Conservation (phyloP, 2,888 invertebrate genomes). For the Cenopis cana region DNA sequence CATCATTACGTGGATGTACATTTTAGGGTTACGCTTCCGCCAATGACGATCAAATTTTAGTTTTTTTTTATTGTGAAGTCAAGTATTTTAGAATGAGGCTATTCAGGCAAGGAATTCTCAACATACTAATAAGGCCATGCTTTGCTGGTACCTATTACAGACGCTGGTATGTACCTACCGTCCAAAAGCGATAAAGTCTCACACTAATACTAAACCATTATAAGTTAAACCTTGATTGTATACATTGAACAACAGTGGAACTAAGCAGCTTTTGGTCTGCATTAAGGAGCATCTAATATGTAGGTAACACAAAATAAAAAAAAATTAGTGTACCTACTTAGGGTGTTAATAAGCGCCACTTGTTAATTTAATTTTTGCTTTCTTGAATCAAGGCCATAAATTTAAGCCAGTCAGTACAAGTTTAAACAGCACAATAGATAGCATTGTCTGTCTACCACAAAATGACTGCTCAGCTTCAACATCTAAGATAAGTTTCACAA, state of each 20-base stretch:
- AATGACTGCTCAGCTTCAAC: constrained; percentile 20
- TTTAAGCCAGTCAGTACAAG: constrained; percentile 4
- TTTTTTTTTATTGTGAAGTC: background rate
- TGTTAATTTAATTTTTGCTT: background rate
- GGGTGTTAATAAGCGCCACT: background rate
- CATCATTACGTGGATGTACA: constrained; percentile 30
- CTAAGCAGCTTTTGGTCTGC: background rate
- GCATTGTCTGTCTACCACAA: constrained; percentile 11
- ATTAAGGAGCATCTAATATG: background rate
- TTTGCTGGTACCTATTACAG: too few species aligned
- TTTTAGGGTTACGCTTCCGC: constrained; percentile 37
- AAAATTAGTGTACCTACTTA: background rate
- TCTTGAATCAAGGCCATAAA: background rate
- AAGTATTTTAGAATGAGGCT: background rate
- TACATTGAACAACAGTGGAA: background rate
- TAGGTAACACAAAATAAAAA: background rate
- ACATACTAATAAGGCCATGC: background rate
- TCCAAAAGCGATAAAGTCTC: too few species aligned
- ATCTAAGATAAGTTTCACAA: constrained; percentile 30
- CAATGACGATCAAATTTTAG: background rate
- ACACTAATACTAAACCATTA: background rate
- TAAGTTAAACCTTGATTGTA: background rate
- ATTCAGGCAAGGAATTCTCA: background rate
- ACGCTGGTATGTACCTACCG: too few species aligned
- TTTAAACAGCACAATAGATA: constrained; percentile 4